A percentile compares a stretch with the other conserved stretches of the same genome.
Evolutionary conservation across 2,888 invertebrate species (phyloP).

Genomic region (Flabesymbios commensalis): DNA sequence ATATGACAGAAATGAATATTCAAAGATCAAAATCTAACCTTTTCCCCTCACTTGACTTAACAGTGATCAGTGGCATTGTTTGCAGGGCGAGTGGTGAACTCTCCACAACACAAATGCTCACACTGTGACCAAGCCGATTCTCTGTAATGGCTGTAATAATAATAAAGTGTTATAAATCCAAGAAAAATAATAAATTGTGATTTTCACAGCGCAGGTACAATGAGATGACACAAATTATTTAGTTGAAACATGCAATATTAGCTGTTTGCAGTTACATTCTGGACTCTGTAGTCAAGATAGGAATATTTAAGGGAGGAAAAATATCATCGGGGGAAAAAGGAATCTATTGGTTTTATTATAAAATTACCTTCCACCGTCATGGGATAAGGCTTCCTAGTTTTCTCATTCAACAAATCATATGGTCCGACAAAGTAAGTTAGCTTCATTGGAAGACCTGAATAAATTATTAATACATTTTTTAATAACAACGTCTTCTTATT

Average conservation of each 20-base stretch:
- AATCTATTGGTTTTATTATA: no score
- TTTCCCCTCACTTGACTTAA: conserved; percentile 24
- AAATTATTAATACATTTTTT: conserved; percentile 13
- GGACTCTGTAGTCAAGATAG: no score
- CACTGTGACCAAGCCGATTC: conserved; percentile 80
- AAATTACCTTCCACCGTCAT: conserved; percentile 72
- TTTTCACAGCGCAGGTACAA: no score
- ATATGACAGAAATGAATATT: no score
- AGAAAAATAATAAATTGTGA: no score
- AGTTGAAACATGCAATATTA: no score
- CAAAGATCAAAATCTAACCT: conserved; percentile 9
- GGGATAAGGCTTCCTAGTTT: conserved; percentile 73
- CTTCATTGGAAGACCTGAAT: conserved; percentile 85
- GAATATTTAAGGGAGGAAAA: no score
- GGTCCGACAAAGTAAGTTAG: conserved; percentile 92
- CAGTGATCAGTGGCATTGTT: conserved; percentile 61
- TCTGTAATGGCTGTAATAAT: conserved; percentile 63
- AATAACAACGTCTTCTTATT: no score
- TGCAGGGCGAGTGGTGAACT: conserved; percentile 84
- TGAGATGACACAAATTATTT: no score
- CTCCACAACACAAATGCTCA: conserved; percentile 87
- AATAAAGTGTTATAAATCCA: no score
- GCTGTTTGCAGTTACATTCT: no score
- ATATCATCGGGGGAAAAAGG: no score
- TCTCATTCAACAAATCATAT: conserved; percentile 83